A percentile compares a stretch with the other conserved stretches of the same genome.
Evolutionary conservation across 2,797 vertebrate species (phyloP).

Genomic region (Megaceryle alcyon): DNA sequence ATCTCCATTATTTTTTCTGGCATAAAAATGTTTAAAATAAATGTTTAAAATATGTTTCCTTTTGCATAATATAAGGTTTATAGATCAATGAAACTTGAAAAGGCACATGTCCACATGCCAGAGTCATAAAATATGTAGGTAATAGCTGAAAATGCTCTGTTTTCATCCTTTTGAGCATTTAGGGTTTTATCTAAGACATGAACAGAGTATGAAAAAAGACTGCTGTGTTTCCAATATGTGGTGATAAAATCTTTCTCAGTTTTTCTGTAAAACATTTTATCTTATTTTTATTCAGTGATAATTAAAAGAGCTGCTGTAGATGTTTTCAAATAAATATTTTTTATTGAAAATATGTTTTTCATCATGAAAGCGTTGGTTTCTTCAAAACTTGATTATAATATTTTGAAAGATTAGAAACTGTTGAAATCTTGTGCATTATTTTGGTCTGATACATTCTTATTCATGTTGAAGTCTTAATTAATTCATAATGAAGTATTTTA

Average conservation of each 20-base stretch:
- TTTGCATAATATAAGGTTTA: neutral
- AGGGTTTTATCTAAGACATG: constrained; percentile 20
- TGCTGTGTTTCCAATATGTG: neutral
- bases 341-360: constrained; percentile 24
- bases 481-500: neutral
- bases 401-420: constrained; percentile 24
- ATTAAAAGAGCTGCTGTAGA: constrained; percentile 32
- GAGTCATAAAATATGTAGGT: neutral
- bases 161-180: constrained; percentile 32
- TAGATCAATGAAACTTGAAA: constrained; percentile 16
- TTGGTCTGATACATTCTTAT: neutral
- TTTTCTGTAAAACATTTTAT: constrained; percentile 12
- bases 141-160: constrained; percentile 9
- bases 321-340: constrained; percentile 39
- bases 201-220: neutral
- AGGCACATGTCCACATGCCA: neutral
- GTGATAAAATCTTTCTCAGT: constrained; percentile 33
- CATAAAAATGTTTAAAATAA: neutral
- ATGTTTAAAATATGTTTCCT: neutral
- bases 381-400: neutral
- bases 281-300: constrained; percentile 61
- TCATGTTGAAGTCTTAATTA: neutral
- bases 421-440: neutral
- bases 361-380: neutral
- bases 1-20: neutral